Percentiles rank a stretch among this genome's conserved stretches.
Conservation (phyloP, 2,888 invertebrate species). For the Panopea generosa region DNA sequence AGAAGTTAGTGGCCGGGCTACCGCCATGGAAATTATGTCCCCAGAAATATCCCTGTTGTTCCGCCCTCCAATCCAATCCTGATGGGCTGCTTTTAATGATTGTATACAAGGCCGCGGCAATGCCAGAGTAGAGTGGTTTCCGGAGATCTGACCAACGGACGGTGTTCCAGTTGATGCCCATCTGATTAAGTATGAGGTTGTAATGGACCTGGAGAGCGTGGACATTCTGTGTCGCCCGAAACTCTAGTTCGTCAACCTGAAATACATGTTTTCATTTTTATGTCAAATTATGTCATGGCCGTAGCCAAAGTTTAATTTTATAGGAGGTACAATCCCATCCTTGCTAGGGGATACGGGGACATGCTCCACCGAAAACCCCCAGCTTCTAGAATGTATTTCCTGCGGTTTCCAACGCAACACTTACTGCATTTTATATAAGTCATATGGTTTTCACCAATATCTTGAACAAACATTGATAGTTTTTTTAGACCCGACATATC, state of each 20-base stretch:
- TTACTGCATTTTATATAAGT: too few species aligned
- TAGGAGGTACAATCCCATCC: too few species aligned
- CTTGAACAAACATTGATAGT: too few species aligned
- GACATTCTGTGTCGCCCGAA: slow-evolving; percentile 57
- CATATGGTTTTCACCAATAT: too few species aligned
- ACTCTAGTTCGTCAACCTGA: slow-evolving; percentile 64
- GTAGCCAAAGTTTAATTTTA: too few species aligned
- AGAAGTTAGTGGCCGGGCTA: slow-evolving; percentile 65
- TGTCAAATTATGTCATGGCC: neutral
- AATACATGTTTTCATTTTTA: too few species aligned
- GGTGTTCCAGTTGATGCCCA: slow-evolving; percentile 70
- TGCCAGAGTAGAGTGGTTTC: slow-evolving; percentile 75
- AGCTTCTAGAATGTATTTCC: neutral
- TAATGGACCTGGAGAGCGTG: slow-evolving; percentile 39
- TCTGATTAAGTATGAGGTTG: slow-evolving; percentile 54
- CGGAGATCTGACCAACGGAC: slow-evolving; percentile 71
- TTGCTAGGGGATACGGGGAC: too few species aligned
- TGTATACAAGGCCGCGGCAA: slow-evolving; percentile 70
- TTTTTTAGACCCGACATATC: too few species aligned
- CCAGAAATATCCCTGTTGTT: slow-evolving; percentile 71
- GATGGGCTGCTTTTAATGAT: slow-evolving; percentile 17
- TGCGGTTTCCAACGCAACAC: too few species aligned
- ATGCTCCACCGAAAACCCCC: too few species aligned
- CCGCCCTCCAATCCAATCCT: slow-evolving; percentile 58
- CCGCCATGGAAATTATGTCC: slow-evolving; percentile 40